A percentile compares a stretch with the other conserved stretches of the same genome.
Conservation (phyloP, 1,140 invertebrate genomes). For the Gryon sp. region DNA sequence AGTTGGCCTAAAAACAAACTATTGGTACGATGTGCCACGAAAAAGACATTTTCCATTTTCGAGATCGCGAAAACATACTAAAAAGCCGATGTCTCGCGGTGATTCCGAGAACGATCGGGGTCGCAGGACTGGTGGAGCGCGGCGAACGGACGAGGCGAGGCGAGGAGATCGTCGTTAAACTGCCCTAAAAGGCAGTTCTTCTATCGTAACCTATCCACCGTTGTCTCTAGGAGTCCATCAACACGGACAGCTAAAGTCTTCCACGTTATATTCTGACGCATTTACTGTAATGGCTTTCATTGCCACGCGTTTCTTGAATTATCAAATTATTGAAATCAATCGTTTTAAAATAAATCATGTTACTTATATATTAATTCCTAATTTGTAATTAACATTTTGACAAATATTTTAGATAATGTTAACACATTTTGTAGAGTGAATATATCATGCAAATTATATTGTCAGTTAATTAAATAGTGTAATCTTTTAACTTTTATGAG, state of each 20-base stretch:
- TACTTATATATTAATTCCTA: no score
- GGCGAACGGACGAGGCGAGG: constrained; percentile 66
- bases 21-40: constrained; percentile 20
- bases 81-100: constrained; percentile 71
- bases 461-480: no score
- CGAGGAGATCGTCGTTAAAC: constrained; percentile 71
- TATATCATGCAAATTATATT: no score
- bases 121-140: constrained; percentile 71
- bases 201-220: constrained; percentile 70
- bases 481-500: no score
- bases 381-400: no score
- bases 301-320: constrained; percentile 62
- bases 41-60: constrained; percentile 71
- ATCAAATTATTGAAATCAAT: no score
- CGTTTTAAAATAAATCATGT: no score
- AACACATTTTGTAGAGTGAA: no score
- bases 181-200: constrained; percentile 75
- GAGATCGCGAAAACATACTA: constrained; percentile 67
- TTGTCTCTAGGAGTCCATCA: constrained; percentile 67
- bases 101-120: constrained; percentile 75
- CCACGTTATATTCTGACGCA: constrained; percentile 44
- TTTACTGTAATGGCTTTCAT: constrained; percentile 63
- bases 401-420: no score
- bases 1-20: neutral
- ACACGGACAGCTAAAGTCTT: constrained; percentile 56